Evolutionary conservation across 2,113 vertebrate species (phyloP), one percentile per base, ranked within the genome.

Genomic region (Siniperca knerii): DNA sequence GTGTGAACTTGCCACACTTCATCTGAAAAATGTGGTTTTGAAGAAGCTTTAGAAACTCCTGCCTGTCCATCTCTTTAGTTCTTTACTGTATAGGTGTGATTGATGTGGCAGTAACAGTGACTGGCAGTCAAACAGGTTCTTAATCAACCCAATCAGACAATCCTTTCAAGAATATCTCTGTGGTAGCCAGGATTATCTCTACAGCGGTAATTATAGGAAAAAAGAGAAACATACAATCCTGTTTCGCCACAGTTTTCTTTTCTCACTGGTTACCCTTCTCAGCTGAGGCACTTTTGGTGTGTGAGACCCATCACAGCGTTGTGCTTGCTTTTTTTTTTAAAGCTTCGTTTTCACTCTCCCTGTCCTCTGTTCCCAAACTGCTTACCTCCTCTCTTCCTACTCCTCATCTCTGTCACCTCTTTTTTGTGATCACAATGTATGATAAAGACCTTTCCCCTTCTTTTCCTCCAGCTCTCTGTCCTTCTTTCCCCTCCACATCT

Each of bases 211-310:
- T 67, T 11, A 46, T 1, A 69, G 42, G 4, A 55, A 42, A 8
- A 79, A 75, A 75, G 60, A 73, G 21, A 69, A 48, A 65, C 46
- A 80, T n/a, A 48, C 54, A 52, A 8, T 61, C 54, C 61, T 67
- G 64, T 77, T 87, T 77, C 6, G 46, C 60, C 83, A 62, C 44
- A 33, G 64, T 65, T 60, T 64, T 73, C 50, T 54, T 50, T 70
- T 68, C 66, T 29, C 69, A 13, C 60, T 76, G 54, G 16, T 83
- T 66, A 2, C 65, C 50, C 75, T 60, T 78, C 81, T 69, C 76
- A 76, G 48, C 74, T 80, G 83, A 94, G 93, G 94, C 92, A 94
- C 92, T 92, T 93, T 54, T 55, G 92, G 88, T 93, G 84, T 72
- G 25, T 57, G 88, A 90, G 77, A 85, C 21, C 65, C 61, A 69